Conservation (phyloP, 2,888 invertebrate genomes). For the Monochamus alternatus region DNA sequence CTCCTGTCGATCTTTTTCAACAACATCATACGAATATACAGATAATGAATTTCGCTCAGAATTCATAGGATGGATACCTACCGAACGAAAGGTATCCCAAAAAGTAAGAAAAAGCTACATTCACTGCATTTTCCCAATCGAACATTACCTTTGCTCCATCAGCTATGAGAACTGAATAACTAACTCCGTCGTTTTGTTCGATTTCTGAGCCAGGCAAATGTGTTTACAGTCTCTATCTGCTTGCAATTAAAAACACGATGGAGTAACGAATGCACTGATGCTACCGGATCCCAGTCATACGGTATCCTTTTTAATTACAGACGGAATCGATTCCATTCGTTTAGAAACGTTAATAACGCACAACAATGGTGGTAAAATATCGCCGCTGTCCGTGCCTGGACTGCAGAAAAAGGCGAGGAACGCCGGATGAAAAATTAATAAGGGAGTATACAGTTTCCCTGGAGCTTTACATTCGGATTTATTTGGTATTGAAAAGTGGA, state of each 20-base stretch:
- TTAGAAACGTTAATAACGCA: slow-evolving; percentile 30
- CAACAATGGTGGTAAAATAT: slow-evolving; percentile 28
- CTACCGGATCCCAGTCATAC: background rate
- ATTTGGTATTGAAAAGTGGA: background rate
- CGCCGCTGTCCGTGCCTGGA: slow-evolving; percentile 15
- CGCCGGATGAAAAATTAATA: slow-evolving; percentile 39
- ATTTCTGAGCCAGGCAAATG: background rate
- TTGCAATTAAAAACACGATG: background rate
- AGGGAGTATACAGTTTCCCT: slow-evolving; percentile 12
- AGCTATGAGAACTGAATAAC: background rate
- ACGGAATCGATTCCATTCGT: slow-evolving; percentile 18
- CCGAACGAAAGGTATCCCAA: no score
- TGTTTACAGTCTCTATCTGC: background rate
- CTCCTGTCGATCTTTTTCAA: no score
- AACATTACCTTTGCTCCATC: background rate
- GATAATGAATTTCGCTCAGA: no score
- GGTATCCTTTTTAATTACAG: slow-evolving; percentile 28
- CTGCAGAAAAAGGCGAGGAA: slow-evolving; percentile 27
- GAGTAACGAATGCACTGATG: slow-evolving; percentile 6
- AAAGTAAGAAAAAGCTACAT: no score
- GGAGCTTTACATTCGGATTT: background rate
- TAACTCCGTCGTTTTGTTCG: background rate
- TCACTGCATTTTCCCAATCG: background rate
- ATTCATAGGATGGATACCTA: no score
- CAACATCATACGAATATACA: no score